Base-by-base conservation (phyloP, 2,113 vertebrate species). In the Ia io region DNA sequence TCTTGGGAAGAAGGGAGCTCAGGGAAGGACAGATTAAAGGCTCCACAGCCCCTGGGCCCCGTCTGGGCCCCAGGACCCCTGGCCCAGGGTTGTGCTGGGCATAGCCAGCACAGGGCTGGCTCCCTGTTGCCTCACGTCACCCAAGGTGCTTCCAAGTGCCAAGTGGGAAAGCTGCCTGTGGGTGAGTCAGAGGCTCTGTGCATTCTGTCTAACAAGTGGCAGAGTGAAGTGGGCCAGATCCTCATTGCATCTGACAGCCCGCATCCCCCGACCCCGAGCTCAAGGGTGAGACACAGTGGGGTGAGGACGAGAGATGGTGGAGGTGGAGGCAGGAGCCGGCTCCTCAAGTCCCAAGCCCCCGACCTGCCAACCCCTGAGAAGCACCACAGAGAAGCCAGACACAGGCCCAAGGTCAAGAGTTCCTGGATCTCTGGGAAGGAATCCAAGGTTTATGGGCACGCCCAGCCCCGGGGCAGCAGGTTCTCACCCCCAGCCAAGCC, bases 141-240 rank as follows among this genome's bases (percentile, higher is more conserved):
- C 90, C 97, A 78, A 35, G 12, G 12, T 40, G 2, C 1, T 42
- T 82, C 37, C 2, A 49, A 56, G 1, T 42, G 16, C 22, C 80
- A 88, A 95, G 82, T 49, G 83, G 92, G 51, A 40, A 25, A 10
- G 11, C 76, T n/a, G 90, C 51, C 84, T 0, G 35, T 2, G n/a
- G 4, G 1, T 56, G 93, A 95, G 78, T 84, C 96, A 91, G 92
- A 78, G 67, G 89, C 35, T 65, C 71, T 17, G 49, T 20, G 90
- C 84, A 5, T 0, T 88, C 87, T 1, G 18, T 85, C 96, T 95
- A 97, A n/a, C 80, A 47, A 61, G 95, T 1, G 9, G 69, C 53
- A 0, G 2, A 84, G 71, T 91, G 73, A 11, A 73, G 11, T 0
- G 6, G 22, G 78, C 77, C 51, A 86, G 91, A 93, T 85, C 83